Conservation (phyloP, 92 coral and sea anemone genomes). For the Palythoa grandiflora region DNA sequence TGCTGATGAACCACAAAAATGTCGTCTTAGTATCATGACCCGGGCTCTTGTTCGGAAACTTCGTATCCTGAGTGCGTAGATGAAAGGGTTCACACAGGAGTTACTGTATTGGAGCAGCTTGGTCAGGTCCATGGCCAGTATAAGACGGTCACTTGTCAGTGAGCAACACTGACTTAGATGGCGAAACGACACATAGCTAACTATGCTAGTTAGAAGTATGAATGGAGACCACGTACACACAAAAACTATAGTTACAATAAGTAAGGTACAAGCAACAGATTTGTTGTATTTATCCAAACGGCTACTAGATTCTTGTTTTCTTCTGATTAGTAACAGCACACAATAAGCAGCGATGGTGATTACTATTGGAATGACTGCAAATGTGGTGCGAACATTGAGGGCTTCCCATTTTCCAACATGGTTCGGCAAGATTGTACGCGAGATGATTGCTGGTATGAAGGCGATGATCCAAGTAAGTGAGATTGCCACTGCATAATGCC, state of each 20-base stretch:
- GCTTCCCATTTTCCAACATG: no score
- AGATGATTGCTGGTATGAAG: no score
- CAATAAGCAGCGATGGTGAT: background rate
- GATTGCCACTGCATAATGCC: no score
- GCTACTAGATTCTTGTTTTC: background rate
- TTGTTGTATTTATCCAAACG: background rate
- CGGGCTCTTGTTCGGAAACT: no score
- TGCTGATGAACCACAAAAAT: background rate
- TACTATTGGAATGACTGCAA: no score
- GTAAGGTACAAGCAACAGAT: background rate
- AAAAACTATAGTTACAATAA: no score
- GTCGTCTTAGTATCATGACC: background rate
- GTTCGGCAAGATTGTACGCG: no score
- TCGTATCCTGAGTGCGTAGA: background rate
- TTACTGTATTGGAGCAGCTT: background rate
- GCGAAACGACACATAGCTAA: background rate
- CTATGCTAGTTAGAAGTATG: background rate
- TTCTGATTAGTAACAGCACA: background rate
- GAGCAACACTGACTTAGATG: background rate
- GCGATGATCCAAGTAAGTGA: no score
- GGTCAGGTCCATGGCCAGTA: background rate
- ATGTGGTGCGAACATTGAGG: no score
- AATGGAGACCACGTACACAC: conserved; percentile 9
- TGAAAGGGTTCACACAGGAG: background rate
- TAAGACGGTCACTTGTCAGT: background rate